phyloP scores from a whole-genome alignment of 2,888 invertebrate species.

The Oligia fasciuncula region DNA sequence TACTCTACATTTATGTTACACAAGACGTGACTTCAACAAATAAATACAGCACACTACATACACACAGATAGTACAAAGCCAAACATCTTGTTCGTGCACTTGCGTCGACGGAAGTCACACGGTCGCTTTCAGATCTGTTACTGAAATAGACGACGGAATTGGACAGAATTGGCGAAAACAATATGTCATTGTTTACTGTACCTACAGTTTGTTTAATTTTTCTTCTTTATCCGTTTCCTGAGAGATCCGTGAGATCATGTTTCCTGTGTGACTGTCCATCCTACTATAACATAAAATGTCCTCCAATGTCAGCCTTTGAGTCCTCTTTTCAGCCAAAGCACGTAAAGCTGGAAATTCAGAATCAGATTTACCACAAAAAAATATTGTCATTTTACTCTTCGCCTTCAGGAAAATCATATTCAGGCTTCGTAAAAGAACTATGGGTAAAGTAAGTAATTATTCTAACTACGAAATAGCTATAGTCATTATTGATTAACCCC shows the following conservation, averaged over 20 bases:
- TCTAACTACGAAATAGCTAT: not conserved
- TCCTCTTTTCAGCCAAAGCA: too few relatives aligned
- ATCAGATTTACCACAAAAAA: not conserved
- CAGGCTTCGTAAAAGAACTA: not conserved
- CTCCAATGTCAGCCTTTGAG: not conserved
- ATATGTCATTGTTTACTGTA: conserved; percentile 18
- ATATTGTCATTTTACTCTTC: not conserved
- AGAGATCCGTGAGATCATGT: not conserved
- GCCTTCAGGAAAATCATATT: not conserved
- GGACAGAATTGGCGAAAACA: conserved; percentile 48
- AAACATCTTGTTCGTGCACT: conserved; percentile 68
- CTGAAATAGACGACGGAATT: conserved; percentile 35
- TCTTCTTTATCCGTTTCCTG: not conserved
- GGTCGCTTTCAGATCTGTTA: conserved; percentile 67
- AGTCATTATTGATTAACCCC: not conserved
- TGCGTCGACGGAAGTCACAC: conserved; percentile 68
- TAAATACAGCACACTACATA: conserved; percentile 31
- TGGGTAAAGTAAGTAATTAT: not conserved
- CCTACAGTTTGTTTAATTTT: not conserved
- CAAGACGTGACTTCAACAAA: conserved; percentile 34
- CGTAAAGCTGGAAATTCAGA: not conserved
- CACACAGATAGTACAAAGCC: conserved; percentile 31
- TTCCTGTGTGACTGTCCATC: not conserved
- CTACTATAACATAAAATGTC: not conserved
- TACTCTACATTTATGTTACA: conserved; percentile 5